Evolutionary conservation across 2,888 invertebrate genomes (phyloP).

Genomic region (Scaptomyza parva): DNA sequence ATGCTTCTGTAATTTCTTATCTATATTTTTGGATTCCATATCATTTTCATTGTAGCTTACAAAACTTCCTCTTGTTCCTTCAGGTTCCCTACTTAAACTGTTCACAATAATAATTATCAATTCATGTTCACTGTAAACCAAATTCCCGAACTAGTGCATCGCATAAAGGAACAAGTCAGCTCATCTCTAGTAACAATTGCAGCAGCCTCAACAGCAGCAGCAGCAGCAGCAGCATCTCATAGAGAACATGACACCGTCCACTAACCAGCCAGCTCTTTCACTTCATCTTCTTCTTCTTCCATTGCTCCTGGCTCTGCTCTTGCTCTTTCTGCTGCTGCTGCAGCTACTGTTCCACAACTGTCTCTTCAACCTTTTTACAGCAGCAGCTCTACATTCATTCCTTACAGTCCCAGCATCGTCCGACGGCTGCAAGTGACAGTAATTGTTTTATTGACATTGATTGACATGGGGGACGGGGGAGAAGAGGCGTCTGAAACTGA

Average conservation of each 20-base stretch:
- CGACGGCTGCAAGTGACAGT: constrained; percentile 80
- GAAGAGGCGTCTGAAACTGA: constrained; percentile 8
- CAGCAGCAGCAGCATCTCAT: constrained; percentile 24
- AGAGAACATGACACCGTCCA: constrained; percentile 58
- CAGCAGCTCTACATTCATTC: constrained; percentile 19
- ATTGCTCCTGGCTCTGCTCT: too few relatives aligned
- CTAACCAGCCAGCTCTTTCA: not conserved
- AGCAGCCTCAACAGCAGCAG: constrained; percentile 3
- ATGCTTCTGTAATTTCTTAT: too few relatives aligned
- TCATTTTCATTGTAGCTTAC: too few relatives aligned
- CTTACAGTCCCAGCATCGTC: constrained; percentile 23
- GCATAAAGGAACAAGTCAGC: not conserved
- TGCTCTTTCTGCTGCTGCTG: too few relatives aligned
- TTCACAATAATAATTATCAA: too few relatives aligned
- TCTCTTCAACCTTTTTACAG: not conserved
- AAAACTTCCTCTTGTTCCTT: too few relatives aligned
- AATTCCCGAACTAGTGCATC: not conserved
- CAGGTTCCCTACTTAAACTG: too few relatives aligned
- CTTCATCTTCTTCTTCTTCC: not conserved
- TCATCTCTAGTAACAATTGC: not conserved
- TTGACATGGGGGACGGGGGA: constrained; percentile 64
- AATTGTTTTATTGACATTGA: constrained; percentile 83
- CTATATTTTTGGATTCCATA: too few relatives aligned
- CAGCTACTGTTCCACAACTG: not conserved
- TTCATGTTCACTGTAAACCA: too few relatives aligned